A percentile compares a stretch with the other conserved stretches of the same genome.
Conservation (phyloP, 2,888 invertebrate genomes). For the Tetranychus truncatus region DNA sequence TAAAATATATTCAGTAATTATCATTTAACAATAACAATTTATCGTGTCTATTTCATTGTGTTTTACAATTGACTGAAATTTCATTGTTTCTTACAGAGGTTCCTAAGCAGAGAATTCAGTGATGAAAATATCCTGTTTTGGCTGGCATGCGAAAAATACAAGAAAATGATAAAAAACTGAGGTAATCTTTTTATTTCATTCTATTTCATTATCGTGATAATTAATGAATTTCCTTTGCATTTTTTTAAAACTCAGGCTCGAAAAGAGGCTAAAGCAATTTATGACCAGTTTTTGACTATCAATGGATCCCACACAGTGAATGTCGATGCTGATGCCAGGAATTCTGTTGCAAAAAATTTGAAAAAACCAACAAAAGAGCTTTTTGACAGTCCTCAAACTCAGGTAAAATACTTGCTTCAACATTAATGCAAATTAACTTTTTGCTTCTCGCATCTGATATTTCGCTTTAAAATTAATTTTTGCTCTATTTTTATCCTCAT, state of each 20-base stretch:
- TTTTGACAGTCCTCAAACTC: slow-evolving; percentile 6
- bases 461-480: no score
- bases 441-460: not conserved
- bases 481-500: no score
- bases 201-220: no score
- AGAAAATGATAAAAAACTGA: slow-evolving; percentile 3
- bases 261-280: slow-evolving; percentile 7
- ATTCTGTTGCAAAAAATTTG: not conserved
- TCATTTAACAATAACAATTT: not conserved
- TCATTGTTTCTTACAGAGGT: not conserved
- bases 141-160: slow-evolving; percentile 5
- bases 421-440: not conserved
- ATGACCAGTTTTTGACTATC: not conserved
- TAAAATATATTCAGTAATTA: not conserved
- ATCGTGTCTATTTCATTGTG: not conserved
- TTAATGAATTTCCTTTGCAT: not conserved
- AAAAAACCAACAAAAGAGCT: slow-evolving; percentile 7
- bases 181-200: not conserved
- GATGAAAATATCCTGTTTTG: slow-evolving; percentile 1
- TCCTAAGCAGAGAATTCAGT: slow-evolving; percentile 6
- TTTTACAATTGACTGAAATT: not conserved
- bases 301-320: slow-evolving; percentile 2
- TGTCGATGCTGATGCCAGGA: slow-evolving; percentile 4
- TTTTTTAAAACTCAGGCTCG: not conserved
- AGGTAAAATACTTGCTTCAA: not conserved